Conservation (phyloP, 53 echinoderm and acorn worm species). For the Arbacia lixula region DNA sequence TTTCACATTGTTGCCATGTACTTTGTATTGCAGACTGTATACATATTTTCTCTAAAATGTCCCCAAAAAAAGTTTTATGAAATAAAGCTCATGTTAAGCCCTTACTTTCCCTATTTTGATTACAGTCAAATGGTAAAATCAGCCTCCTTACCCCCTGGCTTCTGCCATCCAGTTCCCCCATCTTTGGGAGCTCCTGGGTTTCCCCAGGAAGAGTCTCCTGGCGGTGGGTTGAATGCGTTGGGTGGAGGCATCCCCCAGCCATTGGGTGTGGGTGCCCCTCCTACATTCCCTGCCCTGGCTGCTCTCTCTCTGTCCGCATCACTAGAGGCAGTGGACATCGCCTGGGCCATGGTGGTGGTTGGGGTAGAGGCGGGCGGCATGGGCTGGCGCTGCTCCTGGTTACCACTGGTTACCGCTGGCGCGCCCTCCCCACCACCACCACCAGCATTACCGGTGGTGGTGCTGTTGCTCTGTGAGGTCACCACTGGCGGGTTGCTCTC, state of each 20-base stretch:
- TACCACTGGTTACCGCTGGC: neutral
- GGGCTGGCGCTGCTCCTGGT: constrained; percentile 33
- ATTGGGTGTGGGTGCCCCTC: neutral
- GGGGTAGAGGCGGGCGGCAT: constrained; percentile 3
- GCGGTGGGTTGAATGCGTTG: neutral
- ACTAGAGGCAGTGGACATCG: neutral
- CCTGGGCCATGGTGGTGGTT: constrained; percentile 29
- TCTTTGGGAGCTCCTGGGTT: constrained; percentile 14
- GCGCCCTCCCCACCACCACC: neutral
- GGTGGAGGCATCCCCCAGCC: constrained; percentile 5
- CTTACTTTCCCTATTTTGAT: too few species aligned
- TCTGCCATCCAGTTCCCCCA: constrained; percentile 17
- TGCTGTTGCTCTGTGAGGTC: constrained; percentile 27
- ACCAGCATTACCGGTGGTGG: neutral
- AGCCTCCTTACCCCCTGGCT: neutral
- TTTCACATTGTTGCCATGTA: too few species aligned
- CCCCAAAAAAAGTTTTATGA: too few species aligned
- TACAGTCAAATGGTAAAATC: too few species aligned
- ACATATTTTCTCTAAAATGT: too few species aligned
- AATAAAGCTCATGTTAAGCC: too few species aligned
- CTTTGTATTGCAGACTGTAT: too few species aligned
- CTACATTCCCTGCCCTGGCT: neutral
- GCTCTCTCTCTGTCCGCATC: neutral
- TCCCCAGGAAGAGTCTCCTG: neutral
- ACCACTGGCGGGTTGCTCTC: constrained; percentile 39